Evolutionary conservation across 2,888 invertebrate genomes (phyloP).

Genomic region (Cyaniris semiargus): DNA sequence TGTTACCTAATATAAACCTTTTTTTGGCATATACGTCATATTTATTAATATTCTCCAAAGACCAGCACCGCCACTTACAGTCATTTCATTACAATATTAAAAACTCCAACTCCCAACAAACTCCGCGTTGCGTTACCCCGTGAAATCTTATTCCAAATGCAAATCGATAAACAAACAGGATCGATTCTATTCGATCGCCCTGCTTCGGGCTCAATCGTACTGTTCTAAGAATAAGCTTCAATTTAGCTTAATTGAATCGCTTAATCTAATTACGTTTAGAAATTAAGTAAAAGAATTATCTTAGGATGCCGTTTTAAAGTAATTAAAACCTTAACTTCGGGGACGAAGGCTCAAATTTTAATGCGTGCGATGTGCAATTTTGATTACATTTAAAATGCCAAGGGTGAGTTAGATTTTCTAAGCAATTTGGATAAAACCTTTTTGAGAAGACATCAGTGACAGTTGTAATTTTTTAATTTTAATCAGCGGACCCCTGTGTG

Average conservation of each 20-base stretch:
- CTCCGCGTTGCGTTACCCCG: background rate
- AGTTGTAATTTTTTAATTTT: background rate
- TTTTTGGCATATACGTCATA: no score
- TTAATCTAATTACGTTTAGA: constrained; percentile 29
- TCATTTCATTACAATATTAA: background rate
- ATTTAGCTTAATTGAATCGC: constrained; percentile 28
- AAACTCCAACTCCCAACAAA: background rate
- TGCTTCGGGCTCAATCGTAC: background rate
- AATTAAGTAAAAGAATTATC: constrained; percentile 30
- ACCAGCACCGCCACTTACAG: background rate
- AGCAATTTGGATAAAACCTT: constrained; percentile 2
- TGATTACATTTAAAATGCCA: constrained; percentile 28
- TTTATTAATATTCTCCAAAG: background rate
- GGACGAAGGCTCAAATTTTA: background rate
- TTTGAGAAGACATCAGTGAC: background rate
- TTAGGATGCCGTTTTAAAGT: background rate
- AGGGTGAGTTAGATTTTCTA: constrained; percentile 7
- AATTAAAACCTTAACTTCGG: constrained; percentile 1
- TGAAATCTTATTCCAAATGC: constrained; percentile 15
- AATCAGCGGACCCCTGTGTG: background rate
- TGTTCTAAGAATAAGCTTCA: constrained; percentile 23
- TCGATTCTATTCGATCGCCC: constrained; percentile 9
- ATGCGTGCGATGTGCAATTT: constrained; percentile 6
- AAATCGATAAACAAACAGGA: constrained; percentile 26
- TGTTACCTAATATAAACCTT: no score